A percentile compares a stretch with the other conserved stretches of the same genome.
phyloP scores from a whole-genome alignment of 1,140 invertebrate genomes.

The Saccostrea glomerata region DNA sequence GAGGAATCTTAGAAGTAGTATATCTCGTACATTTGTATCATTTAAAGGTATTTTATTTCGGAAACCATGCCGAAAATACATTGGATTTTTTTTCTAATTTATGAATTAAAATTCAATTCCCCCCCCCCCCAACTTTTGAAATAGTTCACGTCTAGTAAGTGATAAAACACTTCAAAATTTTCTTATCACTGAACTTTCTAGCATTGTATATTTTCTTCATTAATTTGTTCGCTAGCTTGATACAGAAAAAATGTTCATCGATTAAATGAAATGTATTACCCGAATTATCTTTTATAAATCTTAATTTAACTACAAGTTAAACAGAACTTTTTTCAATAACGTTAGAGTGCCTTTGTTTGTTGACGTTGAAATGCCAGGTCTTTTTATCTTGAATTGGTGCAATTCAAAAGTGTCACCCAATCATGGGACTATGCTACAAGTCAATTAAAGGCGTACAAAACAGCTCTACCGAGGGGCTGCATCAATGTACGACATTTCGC shows the following conservation, averaged over 20 bases:
- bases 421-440: background rate
- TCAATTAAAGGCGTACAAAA: constrained; percentile 26
- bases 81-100: background rate
- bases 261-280: constrained; percentile 36
- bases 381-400: constrained; percentile 47
- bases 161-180: background rate
- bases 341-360: constrained; percentile 32
- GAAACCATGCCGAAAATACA: background rate
- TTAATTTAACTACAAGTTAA: constrained; percentile 31
- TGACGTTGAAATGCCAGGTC: constrained; percentile 30
- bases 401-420: constrained; percentile 30
- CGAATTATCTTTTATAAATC: constrained; percentile 43
- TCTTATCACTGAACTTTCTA: constrained; percentile 34
- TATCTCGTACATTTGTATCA: background rate
- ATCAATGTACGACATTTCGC: constrained; percentile 18
- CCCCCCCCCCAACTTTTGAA: background rate
- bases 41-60: background rate
- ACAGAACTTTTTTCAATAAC: constrained; percentile 38
- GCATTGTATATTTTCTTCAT: background rate
- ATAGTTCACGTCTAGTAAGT: background rate
- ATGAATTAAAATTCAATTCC: too few species aligned
- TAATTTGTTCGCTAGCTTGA: constrained; percentile 12
- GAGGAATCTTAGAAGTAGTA: background rate
- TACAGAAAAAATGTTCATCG: constrained; percentile 26
- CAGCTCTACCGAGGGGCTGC: background rate